Conservation (phyloP, 1,140 invertebrate genomes). For the Meloidogyne exigua region DNA sequence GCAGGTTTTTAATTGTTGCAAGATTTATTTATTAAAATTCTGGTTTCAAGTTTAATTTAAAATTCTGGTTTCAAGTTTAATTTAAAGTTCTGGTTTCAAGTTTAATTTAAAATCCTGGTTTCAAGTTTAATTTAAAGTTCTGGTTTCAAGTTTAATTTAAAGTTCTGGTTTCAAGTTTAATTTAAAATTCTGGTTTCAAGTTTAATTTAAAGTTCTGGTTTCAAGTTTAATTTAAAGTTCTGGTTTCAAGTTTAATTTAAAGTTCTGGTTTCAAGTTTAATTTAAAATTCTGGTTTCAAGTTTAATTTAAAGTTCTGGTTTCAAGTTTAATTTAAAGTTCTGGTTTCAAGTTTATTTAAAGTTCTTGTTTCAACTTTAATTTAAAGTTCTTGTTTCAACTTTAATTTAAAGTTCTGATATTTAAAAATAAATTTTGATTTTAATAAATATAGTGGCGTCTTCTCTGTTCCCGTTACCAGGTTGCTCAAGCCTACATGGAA, state of each 20-base stretch:
- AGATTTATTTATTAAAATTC: background rate
- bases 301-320: too few species aligned
- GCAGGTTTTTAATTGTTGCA: slow-evolving; percentile 45
- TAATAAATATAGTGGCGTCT: slow-evolving; percentile 47
- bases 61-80: too few species aligned
- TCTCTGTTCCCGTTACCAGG: slow-evolving; percentile 59
- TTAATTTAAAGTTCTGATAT: background rate
- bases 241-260: too few species aligned
- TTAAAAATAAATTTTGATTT: slow-evolving; percentile 25
- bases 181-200: slow-evolving; percentile 3
- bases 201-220: too few species aligned
- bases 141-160: too few species aligned
- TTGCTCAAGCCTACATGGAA: slow-evolving; percentile 61
- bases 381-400: background rate
- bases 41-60: slow-evolving; percentile 8
- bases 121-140: too few species aligned
- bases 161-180: background rate
- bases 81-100: slow-evolving; percentile 3
- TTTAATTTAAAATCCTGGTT: too few species aligned
- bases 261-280: background rate
- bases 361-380: too few species aligned
- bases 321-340: slow-evolving; percentile 15
- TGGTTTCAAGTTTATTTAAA: too few species aligned
- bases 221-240: too few species aligned
- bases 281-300: background rate